Base-by-base conservation (phyloP, 2,113 vertebrate species). In the Heterotilapia buettikoferi region DNA sequence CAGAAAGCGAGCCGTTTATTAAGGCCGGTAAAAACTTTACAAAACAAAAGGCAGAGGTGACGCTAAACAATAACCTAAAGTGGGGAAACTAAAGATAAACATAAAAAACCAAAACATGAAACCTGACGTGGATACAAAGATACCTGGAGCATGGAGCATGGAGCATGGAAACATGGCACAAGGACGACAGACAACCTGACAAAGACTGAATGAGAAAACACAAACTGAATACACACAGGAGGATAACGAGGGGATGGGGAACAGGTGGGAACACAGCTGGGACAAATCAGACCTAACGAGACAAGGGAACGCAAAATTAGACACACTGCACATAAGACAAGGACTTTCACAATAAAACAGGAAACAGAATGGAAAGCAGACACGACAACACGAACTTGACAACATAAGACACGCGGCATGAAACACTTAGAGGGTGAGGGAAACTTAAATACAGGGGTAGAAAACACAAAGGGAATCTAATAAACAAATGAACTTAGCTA, bases 71-170 rank as follows among this genome's bases (percentile, higher is more conserved):
- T 29, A 57, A 29, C 12, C 12, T 8, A 29, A 57, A 57, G 24
- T 5, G 54, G 54, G 24, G 54, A 29, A 57, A 29, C 24, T 57
- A 29, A 12, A 26, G 24, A 0, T 57, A 26, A 29, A 57, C 24
- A 57, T 29, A 59, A 59, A 59, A 1, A 59, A 59, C 7, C 1
- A 16, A 59, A 59, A 59, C 24, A 29, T 57, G 56, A 57, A 57
- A 57, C 7, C 56, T 29, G 24, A 16, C 2, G 24, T 29, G 24
- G 56, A 57, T 57, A 57, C 4, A 57, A 57, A 57, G 24, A 57
- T 5, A 0, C 56, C 0, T 16, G 24, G 1, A 57, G 56, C 24
- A 16, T 57, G 54, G 54, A 57, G n/a, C n/a, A n/a, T 16, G 24
- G 1, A 57, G 56, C 24, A 16, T 57, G 54, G 54, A 57, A 26